These are phyloP conservation scores for Notoglanidium macrostoma DNA, from an alignment of 2,797 vertebrate genomes.

Conservation along the genomic window DNA sequence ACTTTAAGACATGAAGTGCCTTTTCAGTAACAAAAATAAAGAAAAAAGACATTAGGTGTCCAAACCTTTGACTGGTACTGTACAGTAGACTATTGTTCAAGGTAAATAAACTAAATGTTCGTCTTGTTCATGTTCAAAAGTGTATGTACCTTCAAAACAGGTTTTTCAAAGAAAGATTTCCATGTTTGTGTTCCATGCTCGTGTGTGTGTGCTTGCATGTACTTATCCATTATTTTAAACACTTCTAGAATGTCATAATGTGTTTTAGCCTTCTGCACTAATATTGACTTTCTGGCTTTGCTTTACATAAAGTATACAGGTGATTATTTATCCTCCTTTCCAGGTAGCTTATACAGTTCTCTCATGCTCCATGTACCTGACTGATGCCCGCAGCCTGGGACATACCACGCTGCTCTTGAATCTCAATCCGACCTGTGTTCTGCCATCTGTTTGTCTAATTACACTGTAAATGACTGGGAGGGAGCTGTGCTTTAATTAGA, in stretches of 20 bases:
- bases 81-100: neutral
- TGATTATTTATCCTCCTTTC: slow-evolving; percentile 7
- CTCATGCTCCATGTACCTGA: neutral
- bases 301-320: neutral
- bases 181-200: neutral
- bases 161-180: neutral
- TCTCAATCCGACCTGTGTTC: slow-evolving; percentile 17
- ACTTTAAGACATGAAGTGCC: no score
- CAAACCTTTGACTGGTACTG: no score
- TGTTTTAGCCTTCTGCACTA: neutral
- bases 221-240: neutral
- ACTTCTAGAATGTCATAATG: neutral
- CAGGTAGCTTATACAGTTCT: neutral
- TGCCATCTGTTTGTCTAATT: slow-evolving; percentile 47
- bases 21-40: no score
- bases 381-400: neutral
- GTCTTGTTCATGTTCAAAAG: neutral
- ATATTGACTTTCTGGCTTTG: slow-evolving; percentile 16
- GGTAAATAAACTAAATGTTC: neutral
- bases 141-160: neutral
- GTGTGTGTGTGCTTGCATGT: neutral
- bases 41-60: no score
- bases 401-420: slow-evolving; percentile 20
- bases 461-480: slow-evolving; percentile 25
- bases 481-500: slow-evolving; percentile 49